Evolutionary conservation across 2,113 vertebrate genomes (phyloP).

Genomic region (Rousettus leschenaultii): DNA sequence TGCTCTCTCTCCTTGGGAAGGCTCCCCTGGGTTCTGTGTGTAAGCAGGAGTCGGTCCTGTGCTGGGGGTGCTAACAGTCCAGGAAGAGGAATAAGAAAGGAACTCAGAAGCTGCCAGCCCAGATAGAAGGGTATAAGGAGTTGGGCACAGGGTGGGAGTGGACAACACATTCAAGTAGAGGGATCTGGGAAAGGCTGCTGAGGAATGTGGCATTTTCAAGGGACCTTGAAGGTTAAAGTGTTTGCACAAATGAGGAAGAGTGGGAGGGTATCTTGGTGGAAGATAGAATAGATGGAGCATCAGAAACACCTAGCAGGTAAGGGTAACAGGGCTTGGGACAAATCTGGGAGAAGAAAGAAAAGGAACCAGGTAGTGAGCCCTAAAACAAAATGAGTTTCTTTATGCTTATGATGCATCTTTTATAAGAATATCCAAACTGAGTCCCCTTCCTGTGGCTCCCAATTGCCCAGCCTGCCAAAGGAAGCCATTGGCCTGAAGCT

Average conservation of each 20-base stretch:
- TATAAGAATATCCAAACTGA: not conserved
- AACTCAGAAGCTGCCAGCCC: not conserved
- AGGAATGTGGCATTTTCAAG: not conserved
- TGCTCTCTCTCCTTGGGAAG: not conserved
- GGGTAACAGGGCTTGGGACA: not conserved
- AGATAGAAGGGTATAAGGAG: not conserved
- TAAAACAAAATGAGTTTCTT: not conserved
- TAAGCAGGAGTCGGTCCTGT: not conserved
- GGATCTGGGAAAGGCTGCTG: not conserved
- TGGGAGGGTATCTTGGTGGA: not conserved
- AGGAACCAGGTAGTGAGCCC: not conserved
- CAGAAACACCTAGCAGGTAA: not conserved
- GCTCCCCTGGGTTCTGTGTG: not conserved
- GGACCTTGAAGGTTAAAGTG: not conserved
- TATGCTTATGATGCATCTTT: accelerated
- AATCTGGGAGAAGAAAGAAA: not conserved
- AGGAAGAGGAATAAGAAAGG: not conserved
- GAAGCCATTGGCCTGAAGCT: not conserved
- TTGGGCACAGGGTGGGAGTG: not conserved
- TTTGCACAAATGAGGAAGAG: not conserved
- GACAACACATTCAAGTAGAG: not conserved
- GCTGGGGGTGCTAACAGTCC: not conserved
- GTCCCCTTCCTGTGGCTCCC: not conserved
- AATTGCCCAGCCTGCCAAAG: not conserved
- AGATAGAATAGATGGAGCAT: not conserved